Base-by-base conservation (phyloP, 2,888 invertebrate species). In the Yponomeuta plumbellus region DNA sequence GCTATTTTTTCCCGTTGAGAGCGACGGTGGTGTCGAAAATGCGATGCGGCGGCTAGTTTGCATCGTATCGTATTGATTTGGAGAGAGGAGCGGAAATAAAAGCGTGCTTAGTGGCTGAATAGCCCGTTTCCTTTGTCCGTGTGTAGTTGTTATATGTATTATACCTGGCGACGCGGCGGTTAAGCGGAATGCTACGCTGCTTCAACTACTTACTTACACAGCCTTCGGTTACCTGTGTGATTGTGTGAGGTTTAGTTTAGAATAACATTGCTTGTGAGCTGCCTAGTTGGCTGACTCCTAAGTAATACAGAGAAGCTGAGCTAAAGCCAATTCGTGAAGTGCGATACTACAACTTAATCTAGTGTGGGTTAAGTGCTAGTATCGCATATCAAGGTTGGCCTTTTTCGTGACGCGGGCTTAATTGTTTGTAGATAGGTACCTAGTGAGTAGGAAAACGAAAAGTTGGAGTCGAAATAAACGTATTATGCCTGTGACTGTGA, bases 1-100 rank as follows among this genome's bases (percentile, higher is more conserved):
- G 88, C 84, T 89, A 87, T 78, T 89, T 90, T 91, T 90, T 86
- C 76, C 79, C 88, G 88, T 82, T 80, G 74, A 76, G 75, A 77
- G 71, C 90, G 78, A 86, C 91, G 86, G 88, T 85, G 76, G 69
- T 68, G 71, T 77, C 72, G 70, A 72, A 70, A 74, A 71, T 69
- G 70, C 17, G 13, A 17, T 44, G 11, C 13, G 44, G 44, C 17
- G 17, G 44, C 44, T 44, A 13, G 44, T 44, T 44, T 44, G 44
- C 44, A 44, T 44, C 44, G 44, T 80, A 78, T 80, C 83, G 82
- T 87, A 87, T 88, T 81, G 88, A 88, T 88, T 88, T 81, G 78
- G 73, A 74, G 65, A 44, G 20, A 17, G 64, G 64, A 44, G 44
- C 17, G 44, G 44, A 44, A 11, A 44, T 44, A 44, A 44, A 44